These are phyloP conservation scores for Leptinotarsa lineolata DNA, from an alignment of 1,140 invertebrate genomes.

Conservation along the genomic window DNA sequence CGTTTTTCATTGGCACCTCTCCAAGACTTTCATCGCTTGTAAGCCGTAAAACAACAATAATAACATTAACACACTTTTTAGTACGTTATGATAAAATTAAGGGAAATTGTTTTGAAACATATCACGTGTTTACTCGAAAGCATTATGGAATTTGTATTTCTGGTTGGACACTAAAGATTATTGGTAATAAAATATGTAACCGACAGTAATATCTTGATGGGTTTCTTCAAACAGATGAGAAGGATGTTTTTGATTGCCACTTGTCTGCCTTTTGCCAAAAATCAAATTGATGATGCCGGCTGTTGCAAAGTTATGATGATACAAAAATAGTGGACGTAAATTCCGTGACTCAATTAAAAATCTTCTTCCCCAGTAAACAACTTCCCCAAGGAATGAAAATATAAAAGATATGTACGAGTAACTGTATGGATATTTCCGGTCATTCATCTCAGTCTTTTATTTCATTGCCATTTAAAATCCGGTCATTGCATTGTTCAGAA, in stretches of 20 bases:
- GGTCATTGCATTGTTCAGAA: no score
- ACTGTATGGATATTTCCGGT: no score
- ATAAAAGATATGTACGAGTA: no score
- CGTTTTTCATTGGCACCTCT: not conserved
- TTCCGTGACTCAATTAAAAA: no score
- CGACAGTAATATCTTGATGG: not conserved
- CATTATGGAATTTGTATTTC: no score
- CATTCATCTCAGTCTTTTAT: no score
- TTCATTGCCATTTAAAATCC: no score
- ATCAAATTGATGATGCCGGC: not conserved
- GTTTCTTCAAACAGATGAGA: not conserved
- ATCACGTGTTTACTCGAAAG: no score
- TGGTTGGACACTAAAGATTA: not conserved
- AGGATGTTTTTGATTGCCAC: not conserved
- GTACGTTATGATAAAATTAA: not conserved
- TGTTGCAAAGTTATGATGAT: no score
- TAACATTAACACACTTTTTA: not conserved
- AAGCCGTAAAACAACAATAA: not conserved
- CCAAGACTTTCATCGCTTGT: not conserved
- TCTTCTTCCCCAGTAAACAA: no score
- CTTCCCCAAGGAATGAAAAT: no score
- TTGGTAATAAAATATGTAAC: conserved; percentile 1
- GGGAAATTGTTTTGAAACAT: not conserved
- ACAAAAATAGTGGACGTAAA: no score
- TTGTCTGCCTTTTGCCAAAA: not conserved